Base-by-base conservation (phyloP, 2,888 invertebrate species). In the Emmelina monodactyla region DNA sequence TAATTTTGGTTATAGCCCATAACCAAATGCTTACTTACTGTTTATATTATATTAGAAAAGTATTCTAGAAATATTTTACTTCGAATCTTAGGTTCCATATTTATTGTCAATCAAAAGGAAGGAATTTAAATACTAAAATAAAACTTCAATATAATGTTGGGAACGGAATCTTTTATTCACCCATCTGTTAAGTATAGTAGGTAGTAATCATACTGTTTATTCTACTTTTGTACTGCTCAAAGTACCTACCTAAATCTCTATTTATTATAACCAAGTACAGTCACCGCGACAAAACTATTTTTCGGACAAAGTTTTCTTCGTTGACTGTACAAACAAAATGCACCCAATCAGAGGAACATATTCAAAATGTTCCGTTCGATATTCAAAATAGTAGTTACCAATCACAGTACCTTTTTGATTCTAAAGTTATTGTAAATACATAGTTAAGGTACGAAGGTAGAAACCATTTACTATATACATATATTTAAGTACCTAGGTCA, bases 81-180 rank as follows among this genome's bases (percentile, higher is more conserved):
- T n/a, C n/a, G n/a, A n/a, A n/a, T n/a, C n/a, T n/a, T n/a, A n/a
- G 22, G 14, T 22, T 32, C 10, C 16, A n/a, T 13, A n/a, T 6
- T 28, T 13, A 10, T 10, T 2, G 2, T 3, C 7, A 28, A 28
- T 28, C 6, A 28, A 49, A 67, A 66, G 58, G 39, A 73, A 73
- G 69, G 62, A 53, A 61, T n/a, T n/a, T n/a, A n/a, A n/a, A n/a
- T n/a, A n/a, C n/a, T 10, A 10, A n/a, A 25, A 25, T 25, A 25
- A 25, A 25, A 25, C 25, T 11, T n/a, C 25, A 39, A 46, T 15
- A 36, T 53, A 50, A 55, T 60, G 9, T 75, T 66, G 76, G 78
- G 78, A 75, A 75, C 76, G 76, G 75, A 75, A 78, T 76, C 68
- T 64, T 78, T 78, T 79, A 79, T 73, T 78, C 62, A 76, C 75